Base-by-base conservation (phyloP, 2,888 invertebrate species). In the Parasteatoda lunata region DNA sequence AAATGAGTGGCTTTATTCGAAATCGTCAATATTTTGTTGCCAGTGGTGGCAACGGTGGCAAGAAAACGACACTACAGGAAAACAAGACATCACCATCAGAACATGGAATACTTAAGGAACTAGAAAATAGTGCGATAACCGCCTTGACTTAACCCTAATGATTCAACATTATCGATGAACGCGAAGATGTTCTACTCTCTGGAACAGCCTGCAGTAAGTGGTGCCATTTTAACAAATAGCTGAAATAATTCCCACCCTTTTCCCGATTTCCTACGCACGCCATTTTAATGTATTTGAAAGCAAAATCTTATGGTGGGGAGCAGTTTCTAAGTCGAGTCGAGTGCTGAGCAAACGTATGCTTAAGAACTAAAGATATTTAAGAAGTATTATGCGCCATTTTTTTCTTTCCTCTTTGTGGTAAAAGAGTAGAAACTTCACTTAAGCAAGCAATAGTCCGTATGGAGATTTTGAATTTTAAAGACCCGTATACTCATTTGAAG, bases 111-210 rank as follows among this genome's bases (percentile, higher is more conserved):
- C 73, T 59, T 59, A 30, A 47, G 51, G 45, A 65, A 15, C 30
- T 30, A 30, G 30, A 30, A 30, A 30, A 30, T 30, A 30, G 9
- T n/a, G 11, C 51, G 73, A 73, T 73, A 73, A 73, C 73, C 54
- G 73, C 59, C 72, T 47, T 3, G 73, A 73, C 73, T 73, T 73
- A 73, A 73, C 73, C 73, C 54, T 73, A 73, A 73, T 73, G 73
- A 51, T 73, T n/a, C 59, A 47, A 73, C 73, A 73, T 73, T 73
- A 73, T 73, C 73, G 73, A 73, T 73, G 73, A 73, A 73, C 51
- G 59, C 6, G 59, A 13, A 45, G 30, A 15, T 15, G 15, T 65
- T 59, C 30, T 30, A 51, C n/a, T 15, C 51, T 73, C 59, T 13
- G 8, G 54, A 13, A 59, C 73, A 73, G 13, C 73, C 73, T 15